Percentiles rank a stretch among this genome's conserved stretches.
phyloP scores from a whole-genome alignment of 1,140 invertebrate species.

The Diachasmimorpha longicaudata region DNA sequence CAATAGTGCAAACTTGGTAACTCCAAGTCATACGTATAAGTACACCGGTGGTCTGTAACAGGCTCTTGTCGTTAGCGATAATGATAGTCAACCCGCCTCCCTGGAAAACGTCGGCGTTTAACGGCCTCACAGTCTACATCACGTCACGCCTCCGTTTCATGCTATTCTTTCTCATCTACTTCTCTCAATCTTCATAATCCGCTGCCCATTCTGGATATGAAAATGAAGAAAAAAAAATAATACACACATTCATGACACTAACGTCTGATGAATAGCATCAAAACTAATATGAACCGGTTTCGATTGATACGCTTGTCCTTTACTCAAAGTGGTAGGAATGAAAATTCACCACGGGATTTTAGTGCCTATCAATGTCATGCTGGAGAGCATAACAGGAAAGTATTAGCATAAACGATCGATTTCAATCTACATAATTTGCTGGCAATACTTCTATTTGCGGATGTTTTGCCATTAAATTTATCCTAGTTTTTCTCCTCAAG shows the following conservation, averaged over 20 bases:
- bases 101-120: constrained; percentile 17
- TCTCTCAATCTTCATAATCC: not conserved
- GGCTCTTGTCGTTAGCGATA: constrained; percentile 25
- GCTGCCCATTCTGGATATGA: not conserved
- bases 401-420: not conserved
- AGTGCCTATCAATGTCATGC: constrained; percentile 2
- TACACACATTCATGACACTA: not conserved
- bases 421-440: not conserved
- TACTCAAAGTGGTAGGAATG: not conserved
- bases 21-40: constrained; percentile 5
- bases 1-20: constrained; percentile 29
- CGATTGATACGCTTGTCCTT: not conserved
- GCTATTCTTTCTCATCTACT: not conserved
- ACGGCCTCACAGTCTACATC: not conserved
- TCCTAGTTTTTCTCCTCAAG: not conserved
- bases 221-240: not conserved
- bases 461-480: not conserved
- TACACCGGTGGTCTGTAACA: not conserved
- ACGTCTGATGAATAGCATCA: not conserved
- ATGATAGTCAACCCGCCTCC: constrained; percentile 28
- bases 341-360: not conserved
- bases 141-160: not conserved
- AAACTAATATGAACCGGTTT: not conserved
- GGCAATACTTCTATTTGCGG: not conserved
- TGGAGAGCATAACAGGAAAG: not conserved